Evolutionary conservation across 2,888 invertebrate genomes (phyloP), one percentile per base, ranked within the genome.

Genomic region (Petrolisthes manimaculis): DNA sequence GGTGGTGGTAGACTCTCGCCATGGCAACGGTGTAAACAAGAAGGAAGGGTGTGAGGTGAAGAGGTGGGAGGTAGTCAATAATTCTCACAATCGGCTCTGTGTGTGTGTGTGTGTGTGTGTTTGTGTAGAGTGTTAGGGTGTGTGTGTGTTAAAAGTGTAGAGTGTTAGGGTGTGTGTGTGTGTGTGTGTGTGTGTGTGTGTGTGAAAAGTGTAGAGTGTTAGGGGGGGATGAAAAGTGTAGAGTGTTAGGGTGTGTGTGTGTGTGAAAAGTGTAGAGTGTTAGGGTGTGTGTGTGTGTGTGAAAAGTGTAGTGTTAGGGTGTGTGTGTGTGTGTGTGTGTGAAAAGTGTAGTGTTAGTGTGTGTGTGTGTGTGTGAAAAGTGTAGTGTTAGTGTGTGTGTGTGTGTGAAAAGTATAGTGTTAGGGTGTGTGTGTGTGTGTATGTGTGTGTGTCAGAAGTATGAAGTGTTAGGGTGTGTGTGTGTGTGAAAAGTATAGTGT

Each of bases 21-120:
- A 86, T 86, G 80, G 86, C 86, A 82, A 86, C 86, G 74, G 75
- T 69, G 77, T 86, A 86, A 86, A 86, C 80, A 86, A 75, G 82
- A 86, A 56, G 56, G 56, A 71, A 18, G n/a, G 56, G 55, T 21
- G 55, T 4, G 75, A 18, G 55, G 75, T 12, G 71, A 71, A 2
- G 71, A 71, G 54, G 77, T 37, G 6, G 24, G 74, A n/a, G 18
- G 5, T 12, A 51, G 82, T 82, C 82, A 82, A 82, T 82, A 82
- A 37, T 71, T 71, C 71, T 71, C 71, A n/a, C 71, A 71, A 71
- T 71, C 69, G 82, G 51, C 82, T 77, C 3, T 51, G 77, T 71
- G 71, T 21, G 14, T 71, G 21, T 6, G n/a, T 12, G 6, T 14
- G n/a, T 37, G 37, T 37, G 37, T 37, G 37, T 37, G 37, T n/a